A percentile compares a stretch with the other conserved stretches of the same genome.
phyloP scores from a whole-genome alignment of 2,113 vertebrate genomes.

The Microtus montanus region DNA sequence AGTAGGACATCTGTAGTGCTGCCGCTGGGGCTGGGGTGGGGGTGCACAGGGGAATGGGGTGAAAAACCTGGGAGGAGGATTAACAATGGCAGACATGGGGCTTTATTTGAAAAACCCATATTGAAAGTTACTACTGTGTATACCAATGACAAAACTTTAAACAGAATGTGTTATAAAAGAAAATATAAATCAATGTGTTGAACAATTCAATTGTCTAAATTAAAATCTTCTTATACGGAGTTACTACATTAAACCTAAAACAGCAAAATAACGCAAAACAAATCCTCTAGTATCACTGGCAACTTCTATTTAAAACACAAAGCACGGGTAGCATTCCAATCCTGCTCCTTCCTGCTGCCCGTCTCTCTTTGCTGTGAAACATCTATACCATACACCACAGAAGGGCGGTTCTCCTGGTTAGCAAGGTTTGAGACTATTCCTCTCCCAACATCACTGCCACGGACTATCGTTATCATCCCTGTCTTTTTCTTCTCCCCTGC shows the following conservation, averaged over 20 bases:
- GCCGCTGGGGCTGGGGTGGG: background rate
- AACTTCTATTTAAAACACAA: slow-evolving; percentile 20
- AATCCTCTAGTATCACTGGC: background rate
- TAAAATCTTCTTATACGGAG: background rate
- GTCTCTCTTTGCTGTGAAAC: background rate
- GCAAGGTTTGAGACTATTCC: slow-evolving; percentile 25
- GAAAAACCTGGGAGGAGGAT: background rate
- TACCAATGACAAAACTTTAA: background rate
- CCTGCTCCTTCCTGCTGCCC: background rate
- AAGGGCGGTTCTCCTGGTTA: background rate
- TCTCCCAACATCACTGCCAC: background rate
- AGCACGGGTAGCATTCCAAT: background rate
- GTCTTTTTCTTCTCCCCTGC: background rate
- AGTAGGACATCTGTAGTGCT: background rate
- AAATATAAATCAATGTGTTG: background rate
- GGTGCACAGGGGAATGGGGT: too few species aligned
- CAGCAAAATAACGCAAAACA: background rate
- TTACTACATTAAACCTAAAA: background rate
- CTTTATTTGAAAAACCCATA: background rate
- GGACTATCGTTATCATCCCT: background rate
- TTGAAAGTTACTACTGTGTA: background rate
- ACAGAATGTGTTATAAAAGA: background rate
- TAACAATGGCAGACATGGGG: background rate
- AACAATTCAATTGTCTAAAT: background rate
- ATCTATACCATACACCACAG: background rate